Evolutionary conservation across 1,140 invertebrate species (phyloP), one percentile per base, ranked within the genome.

Genomic region (Drepana arcuata): DNA sequence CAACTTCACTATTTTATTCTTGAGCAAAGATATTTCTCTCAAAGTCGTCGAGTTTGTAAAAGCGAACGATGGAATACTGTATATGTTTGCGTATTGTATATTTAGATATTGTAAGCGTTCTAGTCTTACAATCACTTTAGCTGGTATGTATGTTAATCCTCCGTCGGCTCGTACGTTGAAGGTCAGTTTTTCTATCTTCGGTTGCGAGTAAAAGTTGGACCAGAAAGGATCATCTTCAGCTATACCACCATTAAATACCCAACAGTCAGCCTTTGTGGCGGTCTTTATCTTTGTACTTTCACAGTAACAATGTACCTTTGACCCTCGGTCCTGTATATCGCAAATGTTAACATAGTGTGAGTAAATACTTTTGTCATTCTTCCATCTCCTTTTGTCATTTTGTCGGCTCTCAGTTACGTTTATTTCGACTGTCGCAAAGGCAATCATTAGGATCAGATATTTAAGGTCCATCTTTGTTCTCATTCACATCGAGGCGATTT

Each of bases 11-110:
- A 95, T 92, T 48, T 86, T 85, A 64, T 93, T 93, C 32, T 87
- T 86, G 1, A 84, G 85, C 32, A 94, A 63, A 13, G 85, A 85
- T 49, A 94, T 87, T 51, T 91, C 88, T 31, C 86, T 77, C 5
- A 94, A 68, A 2, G 86, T 86, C 2, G 88, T 85, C 1, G 92
- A 75, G 72, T 92, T 92, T 7, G 88, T 89, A 48, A 94, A 93
- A 0, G 91, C 88, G 56, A 89, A 89, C 6, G 90, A 86, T 14
- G 86, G 82, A 11, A 93, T 80, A 0, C 86, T 88, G 27, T 87
- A 75, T 36, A 94, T 90, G 37, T 86, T 90, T 0, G 89, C 91
- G 50, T 93, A 91, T 33, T 89, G 86, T 35, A 93, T 88, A 45
- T 86, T 86, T 28, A 93, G 70, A 25, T 85, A 86, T 47, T 87